These are phyloP conservation scores for Metallyticus violacea DNA, from an alignment of 2,888 invertebrate genomes.

Conservation along the genomic window DNA sequence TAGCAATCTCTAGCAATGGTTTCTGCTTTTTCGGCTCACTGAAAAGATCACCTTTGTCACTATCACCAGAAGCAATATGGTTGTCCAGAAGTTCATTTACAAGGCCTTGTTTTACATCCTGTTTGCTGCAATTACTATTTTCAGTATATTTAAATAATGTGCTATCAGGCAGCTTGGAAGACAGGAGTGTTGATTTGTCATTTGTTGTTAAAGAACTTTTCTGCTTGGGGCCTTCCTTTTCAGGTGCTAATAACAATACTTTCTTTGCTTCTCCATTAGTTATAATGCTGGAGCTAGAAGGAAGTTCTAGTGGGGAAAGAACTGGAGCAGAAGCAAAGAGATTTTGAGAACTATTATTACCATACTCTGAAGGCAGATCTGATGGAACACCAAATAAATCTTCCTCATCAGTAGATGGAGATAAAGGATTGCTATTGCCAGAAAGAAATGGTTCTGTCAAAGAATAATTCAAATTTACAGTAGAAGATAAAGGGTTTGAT, in stretches of 20 bases:
- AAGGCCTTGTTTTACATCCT: not conserved
- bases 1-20: not conserved
- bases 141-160: not conserved
- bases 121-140: not conserved
- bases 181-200: not conserved
- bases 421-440: slow-evolving; percentile 35
- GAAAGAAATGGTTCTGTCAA: not conserved
- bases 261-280: not conserved
- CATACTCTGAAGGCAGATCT: slow-evolving; percentile 41
- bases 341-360: slow-evolving; percentile 36
- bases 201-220: not conserved
- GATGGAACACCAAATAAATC: slow-evolving; percentile 49
- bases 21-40: not conserved
- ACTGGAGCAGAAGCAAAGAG: slow-evolving; percentile 45
- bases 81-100: not conserved
- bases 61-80: not conserved
- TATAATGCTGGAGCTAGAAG: not conserved
- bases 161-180: not conserved
- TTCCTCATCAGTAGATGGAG: slow-evolving; percentile 50
- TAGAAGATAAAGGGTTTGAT: not conserved
- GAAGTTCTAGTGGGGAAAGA: slow-evolving; percentile 41
- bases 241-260: not conserved
- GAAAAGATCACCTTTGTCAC: not conserved
- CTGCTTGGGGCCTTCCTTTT: not conserved
- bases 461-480: too few species aligned